Evolutionary conservation across 2,113 vertebrate genomes (phyloP), one percentile per base, ranked within the genome.

Genomic region (Galemys pyrenaicus): DNA sequence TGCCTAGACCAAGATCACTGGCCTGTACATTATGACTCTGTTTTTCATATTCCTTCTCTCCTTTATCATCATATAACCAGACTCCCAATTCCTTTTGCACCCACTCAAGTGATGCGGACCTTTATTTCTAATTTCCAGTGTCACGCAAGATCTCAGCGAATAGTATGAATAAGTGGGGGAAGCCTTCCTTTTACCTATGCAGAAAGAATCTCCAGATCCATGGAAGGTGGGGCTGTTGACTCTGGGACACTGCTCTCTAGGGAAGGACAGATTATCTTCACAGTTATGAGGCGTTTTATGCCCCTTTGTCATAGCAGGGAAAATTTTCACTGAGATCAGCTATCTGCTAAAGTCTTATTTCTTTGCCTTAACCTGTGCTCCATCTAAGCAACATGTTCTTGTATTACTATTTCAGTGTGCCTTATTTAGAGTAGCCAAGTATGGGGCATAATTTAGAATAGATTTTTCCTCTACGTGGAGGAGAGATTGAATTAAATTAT

Each of bases 401-500:
- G 54, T 44, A 9, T 39, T 74, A 81, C 6, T 4, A 17, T 30
- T 37, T 75, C 15, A 17, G 46, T n/a, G 11, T 68, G 5, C 39
- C 62, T 62, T 80, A 17, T 19, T 92, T 39, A 60, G 32, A 60
- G 46, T 2, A 56, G 44, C 54, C 71, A 77, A 71, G 15, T 15
- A 28, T 10, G 5, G 44, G 28, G 13, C 15, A 35, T 58, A 9
- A 70, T 20, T 78, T 46, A 89, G 26, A 80, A 8, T 22, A 54
- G 19, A 37, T 22, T 58, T 71, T 81, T 91, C 32, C 6, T 65
- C 2, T 44, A 6, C 19, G 28, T 6, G 6, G 35, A 91, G 51
- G 93, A 56, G 82, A 54, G 10, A 5, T 51, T 74, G 32, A 13
- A 64, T 79, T 74, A 89, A 79, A 62, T 79, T 68, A 70, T 86